Conservation (phyloP, 2,113 vertebrate genomes). For the Eolophus roseicapilla region DNA sequence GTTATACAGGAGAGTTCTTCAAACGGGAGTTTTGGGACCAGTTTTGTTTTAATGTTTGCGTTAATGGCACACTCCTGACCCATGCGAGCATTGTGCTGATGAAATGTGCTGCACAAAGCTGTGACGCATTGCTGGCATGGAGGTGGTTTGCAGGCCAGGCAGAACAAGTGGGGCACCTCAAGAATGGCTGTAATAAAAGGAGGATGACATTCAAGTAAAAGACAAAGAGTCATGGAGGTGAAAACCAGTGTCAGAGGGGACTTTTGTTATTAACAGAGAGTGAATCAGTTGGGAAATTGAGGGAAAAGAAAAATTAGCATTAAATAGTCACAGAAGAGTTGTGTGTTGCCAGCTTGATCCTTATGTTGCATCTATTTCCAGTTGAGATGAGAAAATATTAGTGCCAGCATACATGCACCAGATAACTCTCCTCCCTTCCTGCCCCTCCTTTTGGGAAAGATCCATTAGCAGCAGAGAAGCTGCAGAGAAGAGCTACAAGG, state of each 20-base stretch:
- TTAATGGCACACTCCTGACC: background rate
- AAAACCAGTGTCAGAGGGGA: background rate
- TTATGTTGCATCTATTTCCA: background rate
- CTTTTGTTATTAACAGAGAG: slow-evolving; percentile 20
- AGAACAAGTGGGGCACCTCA: background rate
- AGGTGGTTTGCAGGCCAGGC: background rate
- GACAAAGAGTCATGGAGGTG: slow-evolving; percentile 8
- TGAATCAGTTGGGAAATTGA: background rate
- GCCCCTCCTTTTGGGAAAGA: background rate
- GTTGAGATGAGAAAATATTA: background rate
- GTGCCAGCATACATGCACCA: background rate
- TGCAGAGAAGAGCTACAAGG: background rate
- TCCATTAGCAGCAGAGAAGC: background rate
- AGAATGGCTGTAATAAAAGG: background rate
- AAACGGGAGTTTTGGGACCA: background rate
- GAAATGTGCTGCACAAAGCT: background rate
- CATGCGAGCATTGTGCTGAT: background rate
- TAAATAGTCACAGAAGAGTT: background rate
- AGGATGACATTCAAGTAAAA: slow-evolving; percentile 47
- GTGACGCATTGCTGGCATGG: background rate
- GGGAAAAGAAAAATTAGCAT: background rate
- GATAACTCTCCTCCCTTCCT: background rate
- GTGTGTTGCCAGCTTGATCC: background rate
- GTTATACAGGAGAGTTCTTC: background rate
- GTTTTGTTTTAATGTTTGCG: background rate